Base-by-base conservation (phyloP, 2,113 vertebrate genomes). In the Collichthys lucidus region DNA sequence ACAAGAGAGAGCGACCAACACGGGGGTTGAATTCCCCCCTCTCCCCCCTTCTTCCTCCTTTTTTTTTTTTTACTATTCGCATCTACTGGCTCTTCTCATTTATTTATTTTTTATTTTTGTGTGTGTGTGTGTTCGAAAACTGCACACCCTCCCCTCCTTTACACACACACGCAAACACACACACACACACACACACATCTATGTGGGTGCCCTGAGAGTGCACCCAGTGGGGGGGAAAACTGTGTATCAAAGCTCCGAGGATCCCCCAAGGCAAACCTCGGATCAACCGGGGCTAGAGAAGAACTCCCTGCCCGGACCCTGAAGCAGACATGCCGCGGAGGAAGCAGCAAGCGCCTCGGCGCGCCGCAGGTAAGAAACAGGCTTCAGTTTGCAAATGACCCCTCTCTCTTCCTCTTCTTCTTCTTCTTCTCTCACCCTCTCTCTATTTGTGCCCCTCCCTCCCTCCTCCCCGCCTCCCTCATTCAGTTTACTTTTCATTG, bases 311-410 rank as follows among this genome's bases (percentile, higher is more conserved):
- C 93, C 82, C 88, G 91, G 88, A 90, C 77, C 86, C 78, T 60
- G 69, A 24, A 86, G 89, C 91, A 87, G 96, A 93, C 95, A 99
- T 99, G 98, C 98, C 98, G 96, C 95, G 98, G 96, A 98, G 97
- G 96, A 99, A 99, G 96, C 98, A 99, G 96, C 96, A 99, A 92
- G 98, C 97, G 96, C 98, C 98, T 89, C 95, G 98, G 96, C 97
- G 97, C 96, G 96, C 97, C 93, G 94, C 97, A 98, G 98, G 98
- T 99, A 99, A 94, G 80, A 92, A n/a, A 88, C 83, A 79, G 85
- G 85, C 82, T 92, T 84, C 53, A 42, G 60, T 83, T 88, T 77
- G 67, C 35, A 17, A 57, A 69, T 56, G 47, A 40, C 35, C 55
- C 53, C 59, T 29, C 57, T 65, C n/a, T 47, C 52, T 31, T 31